Evolutionary conservation across 2,888 invertebrate genomes (phyloP).

Genomic region (Clunio marinus): DNA sequence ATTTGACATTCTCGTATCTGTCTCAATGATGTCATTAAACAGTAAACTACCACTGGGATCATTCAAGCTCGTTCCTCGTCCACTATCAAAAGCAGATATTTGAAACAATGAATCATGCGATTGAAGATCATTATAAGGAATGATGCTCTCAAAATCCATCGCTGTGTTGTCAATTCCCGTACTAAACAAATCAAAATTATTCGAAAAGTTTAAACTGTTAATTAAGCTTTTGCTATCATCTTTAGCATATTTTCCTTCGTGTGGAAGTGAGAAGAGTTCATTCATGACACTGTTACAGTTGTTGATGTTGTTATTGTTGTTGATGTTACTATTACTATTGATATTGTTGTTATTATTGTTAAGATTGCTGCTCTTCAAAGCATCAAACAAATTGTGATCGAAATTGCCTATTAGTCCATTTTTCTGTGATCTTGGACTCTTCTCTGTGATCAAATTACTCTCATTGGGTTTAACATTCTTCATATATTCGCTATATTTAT

Average conservation of each 20-base stretch:
- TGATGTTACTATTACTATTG: neutral
- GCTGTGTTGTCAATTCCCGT: conserved; percentile 1
- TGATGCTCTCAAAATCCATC: conserved; percentile 36
- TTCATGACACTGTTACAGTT: neutral
- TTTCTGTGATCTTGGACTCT: neutral
- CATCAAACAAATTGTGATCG: conserved; percentile 26
- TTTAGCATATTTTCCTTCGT: neutral
- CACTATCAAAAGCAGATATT: neutral
- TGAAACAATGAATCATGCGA: conserved; percentile 23
- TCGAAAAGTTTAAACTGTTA: neutral
- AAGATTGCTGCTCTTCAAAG: conserved; percentile 16
- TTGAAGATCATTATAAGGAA: conserved; percentile 29
- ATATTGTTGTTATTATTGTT: neutral
- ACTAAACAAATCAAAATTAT: conserved; percentile 28
- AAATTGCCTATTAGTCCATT: conserved; percentile 34
- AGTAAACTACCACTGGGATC: neutral
- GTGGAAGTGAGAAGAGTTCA: neutral
- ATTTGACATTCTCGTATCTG: conserved; percentile 13
- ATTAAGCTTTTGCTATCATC: conserved; percentile 13
- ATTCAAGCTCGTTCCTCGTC: neutral
- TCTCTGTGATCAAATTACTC: neutral
- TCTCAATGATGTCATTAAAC: too few species aligned
- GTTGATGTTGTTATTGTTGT: neutral
- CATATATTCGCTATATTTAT: neutral
- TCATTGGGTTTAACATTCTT: neutral